Conservation (phyloP, 1,140 invertebrate genomes). For the Ridgeia piscesae region DNA sequence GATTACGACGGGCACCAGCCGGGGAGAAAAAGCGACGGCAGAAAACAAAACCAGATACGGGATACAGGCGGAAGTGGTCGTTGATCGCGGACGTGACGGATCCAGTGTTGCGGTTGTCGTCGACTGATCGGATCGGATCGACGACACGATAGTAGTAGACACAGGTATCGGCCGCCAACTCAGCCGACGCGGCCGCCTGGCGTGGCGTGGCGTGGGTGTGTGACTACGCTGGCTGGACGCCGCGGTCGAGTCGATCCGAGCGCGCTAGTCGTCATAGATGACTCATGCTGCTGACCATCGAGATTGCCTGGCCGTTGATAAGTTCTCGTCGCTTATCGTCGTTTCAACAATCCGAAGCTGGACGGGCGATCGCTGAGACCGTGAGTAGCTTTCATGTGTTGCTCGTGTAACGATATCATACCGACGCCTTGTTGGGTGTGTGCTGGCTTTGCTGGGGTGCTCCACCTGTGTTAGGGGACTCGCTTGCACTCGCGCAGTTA, state of each 20-base stretch:
- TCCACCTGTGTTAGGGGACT: neutral
- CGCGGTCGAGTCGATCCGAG: neutral
- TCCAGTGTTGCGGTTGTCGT: neutral
- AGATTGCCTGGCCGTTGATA: neutral
- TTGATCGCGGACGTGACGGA: neutral
- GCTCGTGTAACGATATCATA: neutral
- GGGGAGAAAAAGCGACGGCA: neutral
- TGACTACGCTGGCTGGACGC: neutral
- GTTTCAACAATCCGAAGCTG: neutral
- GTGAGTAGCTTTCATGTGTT: neutral
- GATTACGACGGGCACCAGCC: neutral
- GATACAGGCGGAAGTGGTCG: neutral
- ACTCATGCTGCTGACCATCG: neutral
- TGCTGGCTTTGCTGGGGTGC: neutral
- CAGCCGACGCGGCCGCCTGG: too few species aligned
- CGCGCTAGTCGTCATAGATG: neutral
- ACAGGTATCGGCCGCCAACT: neutral
- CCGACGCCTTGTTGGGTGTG: neutral
- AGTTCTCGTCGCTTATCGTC: neutral
- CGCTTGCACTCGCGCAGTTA: neutral
- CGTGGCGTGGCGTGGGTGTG: neutral
- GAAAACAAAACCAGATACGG: neutral
- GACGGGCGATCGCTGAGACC: neutral
- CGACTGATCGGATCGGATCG: neutral
- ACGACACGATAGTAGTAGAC: neutral